These are phyloP conservation scores for Amphiprion ocellaris DNA, from an alignment of 2,113 vertebrate genomes.

Conservation along the genomic window DNA sequence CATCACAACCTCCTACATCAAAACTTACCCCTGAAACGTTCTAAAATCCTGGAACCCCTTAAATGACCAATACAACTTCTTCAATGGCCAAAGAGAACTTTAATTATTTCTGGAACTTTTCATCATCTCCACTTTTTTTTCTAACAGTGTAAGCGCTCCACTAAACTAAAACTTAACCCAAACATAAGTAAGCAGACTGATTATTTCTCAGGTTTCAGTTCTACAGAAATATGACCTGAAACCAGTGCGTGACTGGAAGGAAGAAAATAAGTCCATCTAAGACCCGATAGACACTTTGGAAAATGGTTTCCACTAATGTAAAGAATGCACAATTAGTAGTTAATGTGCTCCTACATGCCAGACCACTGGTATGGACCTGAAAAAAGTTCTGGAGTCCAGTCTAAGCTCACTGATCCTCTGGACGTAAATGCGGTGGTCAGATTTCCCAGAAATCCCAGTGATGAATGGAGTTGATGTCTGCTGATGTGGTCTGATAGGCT, in stretches of 20 bases:
- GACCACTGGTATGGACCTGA: slow-evolving; percentile 48
- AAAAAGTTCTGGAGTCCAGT: slow-evolving; percentile 6
- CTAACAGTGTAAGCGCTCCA: not conserved
- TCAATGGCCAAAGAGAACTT: too few relatives aligned
- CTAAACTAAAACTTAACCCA: not conserved
- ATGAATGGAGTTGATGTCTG: slow-evolving; percentile 37
- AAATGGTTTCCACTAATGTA: slow-evolving; percentile 38
- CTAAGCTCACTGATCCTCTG: not conserved
- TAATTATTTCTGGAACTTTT: too few relatives aligned
- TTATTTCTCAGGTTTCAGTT: slow-evolving; percentile 25
- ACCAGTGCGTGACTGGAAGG: slow-evolving; percentile 8
- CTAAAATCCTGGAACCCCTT: not conserved
- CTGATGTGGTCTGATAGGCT: slow-evolving; percentile 53
- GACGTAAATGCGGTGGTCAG: slow-evolving; percentile 39
- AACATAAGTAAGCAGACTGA: not conserved
- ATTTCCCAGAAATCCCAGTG: slow-evolving; percentile 61
- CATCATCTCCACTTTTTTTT: too few relatives aligned
- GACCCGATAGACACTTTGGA: slow-evolving; percentile 15
- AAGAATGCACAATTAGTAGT: slow-evolving; percentile 35
- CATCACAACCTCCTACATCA: not conserved
- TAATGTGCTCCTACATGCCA: slow-evolving; percentile 48
- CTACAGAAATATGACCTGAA: slow-evolving; percentile 16
- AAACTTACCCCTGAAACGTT: too few relatives aligned
- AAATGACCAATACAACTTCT: not conserved
- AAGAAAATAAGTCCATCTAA: slow-evolving; percentile 1